phyloP scores from a whole-genome alignment of 2,113 vertebrate genomes.

The Gymnogyps californianus region DNA sequence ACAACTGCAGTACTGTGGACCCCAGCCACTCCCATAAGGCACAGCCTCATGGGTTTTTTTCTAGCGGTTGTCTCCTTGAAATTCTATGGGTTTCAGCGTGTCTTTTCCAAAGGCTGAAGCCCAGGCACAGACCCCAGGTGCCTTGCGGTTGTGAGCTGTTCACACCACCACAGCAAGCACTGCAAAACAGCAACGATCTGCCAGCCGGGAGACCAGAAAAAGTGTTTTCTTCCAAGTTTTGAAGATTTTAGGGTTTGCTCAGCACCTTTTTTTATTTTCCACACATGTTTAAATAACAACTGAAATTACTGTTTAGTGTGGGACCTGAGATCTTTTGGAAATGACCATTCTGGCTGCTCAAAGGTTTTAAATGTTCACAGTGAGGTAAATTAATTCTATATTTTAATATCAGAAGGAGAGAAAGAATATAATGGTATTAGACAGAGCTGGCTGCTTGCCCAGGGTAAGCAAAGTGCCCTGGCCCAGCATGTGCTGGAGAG shows the following conservation, averaged over 20 bases:
- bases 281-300: not conserved
- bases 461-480: not conserved
- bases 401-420: not conserved
- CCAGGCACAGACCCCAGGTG: not conserved
- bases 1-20: not conserved
- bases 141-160: not conserved
- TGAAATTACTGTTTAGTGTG: not conserved
- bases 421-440: not conserved
- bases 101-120: not conserved
- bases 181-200: not conserved
- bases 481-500: not conserved
- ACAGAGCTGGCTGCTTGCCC: not conserved
- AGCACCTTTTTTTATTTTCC: not conserved
- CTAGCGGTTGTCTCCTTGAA: not conserved
- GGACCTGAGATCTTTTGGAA: not conserved
- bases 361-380: not conserved
- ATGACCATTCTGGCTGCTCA: not conserved
- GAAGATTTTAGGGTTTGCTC: not conserved
- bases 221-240: not conserved
- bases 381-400: not conserved
- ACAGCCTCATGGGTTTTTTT: fast-evolving
- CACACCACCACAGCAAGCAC: not conserved
- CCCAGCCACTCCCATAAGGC: not conserved
- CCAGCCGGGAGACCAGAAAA: not conserved
- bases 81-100: not conserved